These are phyloP conservation scores for Notothenia coriiceps DNA, from an alignment of 2,113 vertebrate genomes.

Conservation along the genomic window DNA sequence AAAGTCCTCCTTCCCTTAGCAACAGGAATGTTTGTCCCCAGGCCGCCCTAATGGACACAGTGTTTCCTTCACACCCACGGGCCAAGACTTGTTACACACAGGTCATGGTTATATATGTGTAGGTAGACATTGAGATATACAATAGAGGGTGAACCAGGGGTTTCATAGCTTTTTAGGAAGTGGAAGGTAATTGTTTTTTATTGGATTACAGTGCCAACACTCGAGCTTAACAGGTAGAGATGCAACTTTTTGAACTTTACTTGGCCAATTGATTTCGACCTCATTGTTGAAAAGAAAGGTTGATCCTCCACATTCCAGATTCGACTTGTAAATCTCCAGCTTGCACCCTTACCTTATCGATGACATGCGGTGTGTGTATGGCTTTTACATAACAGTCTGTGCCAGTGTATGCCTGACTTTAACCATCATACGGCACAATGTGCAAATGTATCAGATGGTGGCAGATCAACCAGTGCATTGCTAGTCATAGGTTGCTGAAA, in stretches of 20 bases:
- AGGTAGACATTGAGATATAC: not conserved
- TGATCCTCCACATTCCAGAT: too few relatives aligned
- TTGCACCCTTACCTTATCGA: too few relatives aligned
- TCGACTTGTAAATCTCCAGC: too few relatives aligned
- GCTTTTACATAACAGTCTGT: too few relatives aligned
- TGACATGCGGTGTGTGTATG: too few relatives aligned
- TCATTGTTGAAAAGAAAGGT: too few relatives aligned
- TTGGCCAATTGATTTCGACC: too few relatives aligned
- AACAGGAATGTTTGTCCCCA: slow-evolving; percentile 36
- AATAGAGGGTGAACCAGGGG: not conserved
- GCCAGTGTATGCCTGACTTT: too few relatives aligned
- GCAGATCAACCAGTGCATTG: too few relatives aligned
- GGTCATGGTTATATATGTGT: slow-evolving; percentile 19
- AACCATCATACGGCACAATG: too few relatives aligned
- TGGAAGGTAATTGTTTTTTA: not conserved
- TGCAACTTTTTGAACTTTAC: too few relatives aligned
- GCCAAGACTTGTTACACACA: slow-evolving; percentile 14
- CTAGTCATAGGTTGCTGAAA: not conserved
- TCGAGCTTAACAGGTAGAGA: not conserved
- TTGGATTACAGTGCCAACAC: not conserved
- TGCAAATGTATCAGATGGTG: too few relatives aligned
- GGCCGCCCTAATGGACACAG: slow-evolving; percentile 51
- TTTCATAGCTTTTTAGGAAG: not conserved
- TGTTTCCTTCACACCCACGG: slow-evolving; percentile 32
- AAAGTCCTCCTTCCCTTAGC: slow-evolving; percentile 34